phyloP scores from a whole-genome alignment of 2,797 vertebrate genomes.

The Darevskia mixta region DNA sequence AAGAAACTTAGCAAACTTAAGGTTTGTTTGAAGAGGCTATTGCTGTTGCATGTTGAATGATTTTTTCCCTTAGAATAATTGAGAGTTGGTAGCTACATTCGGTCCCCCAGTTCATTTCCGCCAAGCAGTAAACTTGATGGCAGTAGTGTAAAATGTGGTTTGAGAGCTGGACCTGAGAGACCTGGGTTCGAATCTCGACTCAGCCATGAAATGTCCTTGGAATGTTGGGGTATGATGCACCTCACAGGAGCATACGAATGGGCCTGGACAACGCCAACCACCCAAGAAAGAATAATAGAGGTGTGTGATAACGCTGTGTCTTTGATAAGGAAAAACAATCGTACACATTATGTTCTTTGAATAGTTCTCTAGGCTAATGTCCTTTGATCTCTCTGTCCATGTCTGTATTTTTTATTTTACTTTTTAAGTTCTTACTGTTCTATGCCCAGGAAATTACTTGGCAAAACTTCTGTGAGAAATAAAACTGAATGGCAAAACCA shows the following conservation, averaged over 20 bases:
- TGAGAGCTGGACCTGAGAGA: too few species aligned
- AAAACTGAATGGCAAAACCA: neutral
- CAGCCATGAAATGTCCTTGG: too few species aligned
- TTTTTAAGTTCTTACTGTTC: conserved; percentile 10
- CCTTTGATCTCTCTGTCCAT: conserved; percentile 27
- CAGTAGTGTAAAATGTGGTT: too few species aligned
- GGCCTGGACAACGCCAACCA: conserved; percentile 14
- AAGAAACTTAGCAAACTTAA: too few species aligned
- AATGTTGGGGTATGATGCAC: too few species aligned
- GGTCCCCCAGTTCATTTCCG: too few species aligned
- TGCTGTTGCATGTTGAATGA: too few species aligned
- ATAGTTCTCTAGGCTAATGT: conserved; percentile 43
- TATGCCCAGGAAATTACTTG: conserved; percentile 56
- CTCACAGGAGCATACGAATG: fast-evolving
- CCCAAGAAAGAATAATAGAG: conserved; percentile 37
- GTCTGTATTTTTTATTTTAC: neutral
- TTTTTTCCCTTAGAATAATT: too few species aligned
- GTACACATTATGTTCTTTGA: conserved; percentile 49
- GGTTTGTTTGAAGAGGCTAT: too few species aligned
- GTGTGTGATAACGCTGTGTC: conserved; percentile 53
- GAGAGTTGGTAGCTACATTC: too few species aligned
- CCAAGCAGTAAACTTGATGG: too few species aligned
- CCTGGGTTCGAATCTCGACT: too few species aligned
- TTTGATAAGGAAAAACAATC: conserved; percentile 56
- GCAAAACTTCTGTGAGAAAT: conserved; percentile 1